These are phyloP conservation scores for Suillia variegata DNA, from an alignment of 2,888 invertebrate genomes.

Conservation along the genomic window DNA sequence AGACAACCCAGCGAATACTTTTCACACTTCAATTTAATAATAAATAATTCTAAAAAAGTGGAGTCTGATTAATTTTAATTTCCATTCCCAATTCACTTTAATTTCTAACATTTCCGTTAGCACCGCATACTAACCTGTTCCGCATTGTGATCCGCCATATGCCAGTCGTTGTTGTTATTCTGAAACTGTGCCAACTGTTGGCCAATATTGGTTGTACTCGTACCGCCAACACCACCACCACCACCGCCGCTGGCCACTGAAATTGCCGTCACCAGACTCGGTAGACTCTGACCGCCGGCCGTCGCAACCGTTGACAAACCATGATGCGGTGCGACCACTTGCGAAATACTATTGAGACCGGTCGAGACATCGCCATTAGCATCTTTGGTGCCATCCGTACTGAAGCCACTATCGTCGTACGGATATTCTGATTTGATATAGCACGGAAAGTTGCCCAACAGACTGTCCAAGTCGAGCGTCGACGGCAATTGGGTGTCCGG, in stretches of 20 bases:
- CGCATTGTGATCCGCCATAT: conserved; percentile 75
- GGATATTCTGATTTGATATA: conserved; percentile 76
- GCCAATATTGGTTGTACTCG: conserved; percentile 37
- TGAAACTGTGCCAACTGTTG: conserved; percentile 65
- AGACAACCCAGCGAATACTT: too few species aligned
- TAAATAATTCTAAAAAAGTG: too few species aligned
- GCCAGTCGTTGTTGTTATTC: conserved; percentile 84
- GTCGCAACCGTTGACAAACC: neutral
- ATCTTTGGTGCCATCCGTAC: conserved; percentile 66
- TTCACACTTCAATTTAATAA: too few species aligned
- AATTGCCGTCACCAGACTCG: conserved; percentile 53
- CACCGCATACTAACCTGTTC: conserved; percentile 59
- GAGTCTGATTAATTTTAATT: too few species aligned
- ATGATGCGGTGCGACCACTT: conserved; percentile 39
- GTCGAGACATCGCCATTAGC: conserved; percentile 37
- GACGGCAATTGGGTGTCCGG: conserved; percentile 63
- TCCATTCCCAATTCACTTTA: too few species aligned
- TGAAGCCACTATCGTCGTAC: conserved; percentile 79
- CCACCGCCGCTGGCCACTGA: conserved; percentile 38
- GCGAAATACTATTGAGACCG: conserved; percentile 43
- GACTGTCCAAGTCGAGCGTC: conserved; percentile 78
- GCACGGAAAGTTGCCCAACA: conserved; percentile 74
- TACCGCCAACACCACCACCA: conserved; percentile 30
- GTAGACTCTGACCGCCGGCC: conserved; percentile 41
- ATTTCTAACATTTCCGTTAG: too few species aligned